A percentile compares a stretch with the other conserved stretches of the same genome.
Conservation (phyloP, 2,797 vertebrate genomes). For the Acropternis orthonyx region DNA sequence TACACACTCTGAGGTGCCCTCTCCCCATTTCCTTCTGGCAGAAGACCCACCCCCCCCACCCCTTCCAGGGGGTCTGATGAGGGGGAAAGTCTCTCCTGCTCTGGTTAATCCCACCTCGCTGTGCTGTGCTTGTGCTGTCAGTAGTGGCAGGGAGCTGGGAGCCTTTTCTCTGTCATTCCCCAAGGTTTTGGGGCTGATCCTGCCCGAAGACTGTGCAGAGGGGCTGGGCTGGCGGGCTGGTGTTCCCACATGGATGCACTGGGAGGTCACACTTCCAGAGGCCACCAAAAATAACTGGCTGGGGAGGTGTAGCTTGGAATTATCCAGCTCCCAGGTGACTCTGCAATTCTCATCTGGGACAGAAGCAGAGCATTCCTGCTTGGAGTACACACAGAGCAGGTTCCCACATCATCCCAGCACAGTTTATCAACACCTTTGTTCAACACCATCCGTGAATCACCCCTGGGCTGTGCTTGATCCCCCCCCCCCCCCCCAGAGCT, state of each 20-base stretch:
- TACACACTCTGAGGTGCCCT: neutral
- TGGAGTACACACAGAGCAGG: neutral
- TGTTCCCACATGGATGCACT: neutral
- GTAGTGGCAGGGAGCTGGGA: neutral
- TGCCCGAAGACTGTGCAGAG: neutral
- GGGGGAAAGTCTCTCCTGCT: neutral
- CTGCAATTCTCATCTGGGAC: neutral
- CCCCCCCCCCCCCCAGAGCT: neutral
- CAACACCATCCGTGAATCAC: neutral
- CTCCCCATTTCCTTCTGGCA: neutral
- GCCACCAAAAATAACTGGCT: neutral
- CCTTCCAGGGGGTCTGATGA: neutral
- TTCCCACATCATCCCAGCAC: neutral
- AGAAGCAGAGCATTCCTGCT: neutral
- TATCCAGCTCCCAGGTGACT: neutral
- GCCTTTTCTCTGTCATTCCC: neutral
- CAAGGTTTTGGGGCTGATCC: neutral
- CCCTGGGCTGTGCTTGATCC: neutral
- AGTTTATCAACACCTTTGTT: neutral
- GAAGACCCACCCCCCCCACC: too few species aligned
- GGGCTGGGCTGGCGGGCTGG: neutral
- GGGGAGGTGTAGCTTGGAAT: neutral
- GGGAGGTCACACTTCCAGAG: neutral
- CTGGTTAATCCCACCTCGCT: fast-evolving
- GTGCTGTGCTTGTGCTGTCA: neutral